Conservation (phyloP, 1,140 invertebrate species). For the Caenorhabditis briggsae region DNA sequence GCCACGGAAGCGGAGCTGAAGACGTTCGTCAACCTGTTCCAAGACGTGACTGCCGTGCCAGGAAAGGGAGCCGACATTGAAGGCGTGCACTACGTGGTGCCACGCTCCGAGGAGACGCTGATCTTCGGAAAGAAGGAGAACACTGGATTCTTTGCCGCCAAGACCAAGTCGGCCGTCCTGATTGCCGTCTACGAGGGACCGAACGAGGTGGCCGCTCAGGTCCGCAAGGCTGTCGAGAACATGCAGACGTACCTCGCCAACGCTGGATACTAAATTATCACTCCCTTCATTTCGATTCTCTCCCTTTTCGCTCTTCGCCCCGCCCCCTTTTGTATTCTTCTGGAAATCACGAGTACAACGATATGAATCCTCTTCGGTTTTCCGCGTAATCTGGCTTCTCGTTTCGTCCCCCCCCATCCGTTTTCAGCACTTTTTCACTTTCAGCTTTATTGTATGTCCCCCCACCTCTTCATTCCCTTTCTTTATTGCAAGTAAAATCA, state of each 20-base stretch:
- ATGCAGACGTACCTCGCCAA: constrained; percentile 68
- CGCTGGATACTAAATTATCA: constrained; percentile 5
- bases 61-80: constrained; percentile 73
- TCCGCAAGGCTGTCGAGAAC: constrained; percentile 74
- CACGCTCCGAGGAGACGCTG: constrained; percentile 76
- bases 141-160: constrained; percentile 74
- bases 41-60: constrained; percentile 71
- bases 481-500: too few species aligned
- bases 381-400: constrained; percentile 33
- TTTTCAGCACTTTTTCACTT: constrained; percentile 47
- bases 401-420: neutral
- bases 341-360: constrained; percentile 17
- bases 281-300: constrained; percentile 10
- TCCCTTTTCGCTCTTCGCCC: neutral
- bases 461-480: neutral
- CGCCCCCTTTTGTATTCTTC: neutral
- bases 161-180: constrained; percentile 76
- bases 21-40: constrained; percentile 70
- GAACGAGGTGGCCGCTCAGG: constrained; percentile 69
- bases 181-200: constrained; percentile 77
- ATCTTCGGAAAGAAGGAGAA: constrained; percentile 78
- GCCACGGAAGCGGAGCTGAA: constrained; percentile 74
- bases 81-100: constrained; percentile 76
- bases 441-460: constrained; percentile 33
- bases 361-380: constrained; percentile 35